Conservation (phyloP, 2,888 invertebrate species). For the Portevinia maculata region DNA sequence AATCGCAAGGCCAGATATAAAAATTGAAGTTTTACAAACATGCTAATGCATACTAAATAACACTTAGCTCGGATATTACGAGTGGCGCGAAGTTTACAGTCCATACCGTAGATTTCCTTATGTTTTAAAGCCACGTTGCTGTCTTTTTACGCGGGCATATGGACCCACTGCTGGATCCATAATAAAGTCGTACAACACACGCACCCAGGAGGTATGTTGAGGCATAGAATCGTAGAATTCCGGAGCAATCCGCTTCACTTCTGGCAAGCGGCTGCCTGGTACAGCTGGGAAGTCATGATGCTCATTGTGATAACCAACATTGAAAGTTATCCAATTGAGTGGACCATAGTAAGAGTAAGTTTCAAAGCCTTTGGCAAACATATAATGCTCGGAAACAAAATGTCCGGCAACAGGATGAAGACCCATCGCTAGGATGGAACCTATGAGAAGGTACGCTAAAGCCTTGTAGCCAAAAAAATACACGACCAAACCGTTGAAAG, state of each 20-base stretch:
- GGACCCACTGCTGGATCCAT: conserved; percentile 98
- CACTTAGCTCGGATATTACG: conserved; percentile 41
- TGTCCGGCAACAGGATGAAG: conserved; percentile 99
- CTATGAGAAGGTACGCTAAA: conserved; percentile 91
- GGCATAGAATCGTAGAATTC: conserved; percentile 98
- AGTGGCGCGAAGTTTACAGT: conserved; percentile 53
- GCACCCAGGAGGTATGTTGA: conserved; percentile 96
- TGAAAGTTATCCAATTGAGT: conserved; percentile 97
- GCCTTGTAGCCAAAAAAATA: conserved; percentile 92
- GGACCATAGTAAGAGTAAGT: conserved; percentile 99
- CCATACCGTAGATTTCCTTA: conserved; percentile 76
- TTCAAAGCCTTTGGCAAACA: conserved; percentile 98
- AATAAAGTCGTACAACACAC: conserved; percentile 96
- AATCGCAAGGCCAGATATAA: too few species aligned
- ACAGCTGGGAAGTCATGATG: conserved; percentile 99
- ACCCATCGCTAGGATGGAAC: conserved; percentile 96
- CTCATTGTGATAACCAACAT: conserved; percentile 99
- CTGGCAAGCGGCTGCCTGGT: conserved; percentile 95
- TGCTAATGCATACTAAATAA: conserved; percentile 28
- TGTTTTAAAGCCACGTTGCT: conserved; percentile 84
- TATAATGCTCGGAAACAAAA: conserved; percentile 99
- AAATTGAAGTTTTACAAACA: too few species aligned
- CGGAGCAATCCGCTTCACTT: conserved; percentile 95
- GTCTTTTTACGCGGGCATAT: conserved; percentile 95
- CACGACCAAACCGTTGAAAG: conserved; percentile 91